Evolutionary conservation across 1,140 invertebrate species (phyloP), one percentile per base, ranked within the genome.

Genomic region (Conus ventricosus): DNA sequence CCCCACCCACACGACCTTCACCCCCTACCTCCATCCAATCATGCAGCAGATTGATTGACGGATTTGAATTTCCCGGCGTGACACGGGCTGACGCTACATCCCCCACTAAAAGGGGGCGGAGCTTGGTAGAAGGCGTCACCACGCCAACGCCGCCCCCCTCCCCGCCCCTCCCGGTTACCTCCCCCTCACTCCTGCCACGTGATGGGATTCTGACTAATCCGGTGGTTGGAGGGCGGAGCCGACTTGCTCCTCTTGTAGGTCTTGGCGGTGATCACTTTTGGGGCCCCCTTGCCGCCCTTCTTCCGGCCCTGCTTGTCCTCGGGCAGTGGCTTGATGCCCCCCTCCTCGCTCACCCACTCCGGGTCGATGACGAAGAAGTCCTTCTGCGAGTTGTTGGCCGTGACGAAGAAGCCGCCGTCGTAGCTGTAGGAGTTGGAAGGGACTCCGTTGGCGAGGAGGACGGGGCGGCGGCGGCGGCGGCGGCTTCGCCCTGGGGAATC

Each of bases 361-460:
- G 87, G 87, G 67, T 88, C 63, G 60, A 88, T 88, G 81, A 88
- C 81, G 67, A 88, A 88, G 81, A 88, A 88, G 67, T 88, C 87
- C 53, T 87, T 87, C 25, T 17, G 10, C 17, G 67, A 51, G 80
- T 83, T 83, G 82, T 83, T 84, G 67, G 80, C 80, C 17, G 60
- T 84, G 67, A 84, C 60, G 67, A 88, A 88, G 81, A 88, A 67
- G 60, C 87, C 87, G 82, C 87, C 87, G 82, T 88, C 87, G 82
- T 88, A 88, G 71, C 80, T 84, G 81, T 88, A 88, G 20, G 87
- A 55, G 0, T 60, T 84, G 55, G 81, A 51, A n/a, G 81, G 80
- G 23, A 23, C 13, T 20, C 67, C 67, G 13, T 71, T 71, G 67
- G 67, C 17, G 6, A 71, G 7, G 60, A 13, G 10, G 60, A 1